phyloP scores from a whole-genome alignment of 2,888 invertebrate species.

The Netelia fuscicornis region DNA sequence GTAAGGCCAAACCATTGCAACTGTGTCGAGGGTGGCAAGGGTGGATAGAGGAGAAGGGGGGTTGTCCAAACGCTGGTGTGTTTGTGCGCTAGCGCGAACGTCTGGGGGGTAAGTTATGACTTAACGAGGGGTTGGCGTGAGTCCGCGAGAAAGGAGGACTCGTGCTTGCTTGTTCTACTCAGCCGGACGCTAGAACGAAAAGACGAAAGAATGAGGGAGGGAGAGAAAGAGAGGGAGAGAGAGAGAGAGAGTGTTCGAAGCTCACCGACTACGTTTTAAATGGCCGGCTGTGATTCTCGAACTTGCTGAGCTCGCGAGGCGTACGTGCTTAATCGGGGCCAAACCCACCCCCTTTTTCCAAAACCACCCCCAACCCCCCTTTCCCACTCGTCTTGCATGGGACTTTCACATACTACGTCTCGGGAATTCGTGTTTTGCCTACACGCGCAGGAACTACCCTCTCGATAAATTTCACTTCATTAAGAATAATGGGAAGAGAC shows the following conservation, averaged over 20 bases:
- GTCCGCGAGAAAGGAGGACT: conserved; percentile 68
- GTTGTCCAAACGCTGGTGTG: conserved; percentile 48
- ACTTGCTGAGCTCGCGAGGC: conserved; percentile 71
- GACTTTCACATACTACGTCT: conserved; percentile 45
- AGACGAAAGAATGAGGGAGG: conserved; percentile 35
- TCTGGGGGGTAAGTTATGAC: conserved; percentile 83
- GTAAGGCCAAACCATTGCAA: conserved; percentile 3
- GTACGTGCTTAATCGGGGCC: conserved; percentile 65
- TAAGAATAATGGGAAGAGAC: conserved; percentile 48
- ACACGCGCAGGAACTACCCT: conserved; percentile 43
- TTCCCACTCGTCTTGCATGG: no score
- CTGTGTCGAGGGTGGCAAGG: conserved; percentile 30
- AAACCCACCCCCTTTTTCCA: conserved; percentile 44
- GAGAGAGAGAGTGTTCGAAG: conserved; percentile 73
- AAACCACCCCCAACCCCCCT: neutral
- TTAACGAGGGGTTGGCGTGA: conserved; percentile 85
- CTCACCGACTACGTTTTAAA: conserved; percentile 81
- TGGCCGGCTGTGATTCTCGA: conserved; percentile 79
- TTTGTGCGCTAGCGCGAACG: conserved; percentile 46
- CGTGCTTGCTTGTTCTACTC: conserved; percentile 13
- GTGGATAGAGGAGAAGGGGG: conserved; percentile 26
- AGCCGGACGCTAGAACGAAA: conserved; percentile 36
- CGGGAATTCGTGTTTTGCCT: conserved; percentile 56
- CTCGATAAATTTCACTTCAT: conserved; percentile 65
- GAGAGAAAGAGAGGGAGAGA: conserved; percentile 23